These are phyloP conservation scores for Cantharis rufa DNA, from an alignment of 2,888 invertebrate genomes.

Conservation along the genomic window DNA sequence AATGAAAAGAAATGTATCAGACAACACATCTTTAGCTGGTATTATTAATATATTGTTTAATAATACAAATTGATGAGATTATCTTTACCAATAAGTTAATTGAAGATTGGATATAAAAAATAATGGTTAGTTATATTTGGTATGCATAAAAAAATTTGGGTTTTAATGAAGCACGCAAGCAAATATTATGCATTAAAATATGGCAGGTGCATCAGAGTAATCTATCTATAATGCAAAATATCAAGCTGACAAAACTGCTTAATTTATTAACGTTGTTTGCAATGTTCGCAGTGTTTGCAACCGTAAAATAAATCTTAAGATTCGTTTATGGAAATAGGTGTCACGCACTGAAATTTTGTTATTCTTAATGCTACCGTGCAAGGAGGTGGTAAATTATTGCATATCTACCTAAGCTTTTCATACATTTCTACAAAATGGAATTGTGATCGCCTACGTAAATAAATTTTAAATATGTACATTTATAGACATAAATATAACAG, in stretches of 20 bases:
- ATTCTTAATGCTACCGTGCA: slow-evolving; percentile 3
- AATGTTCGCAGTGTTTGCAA: slow-evolving; percentile 7
- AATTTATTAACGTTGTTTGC: slow-evolving; percentile 4
- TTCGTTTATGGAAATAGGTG: slow-evolving; percentile 5
- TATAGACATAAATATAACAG: background rate
- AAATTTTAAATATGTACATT: background rate
- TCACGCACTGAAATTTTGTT: slow-evolving; percentile 4
- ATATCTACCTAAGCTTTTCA: background rate
- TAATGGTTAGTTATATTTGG: background rate
- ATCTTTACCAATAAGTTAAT: background rate
- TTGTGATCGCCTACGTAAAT: background rate
- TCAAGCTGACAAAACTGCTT: slow-evolving; percentile 2
- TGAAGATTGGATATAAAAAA: background rate
- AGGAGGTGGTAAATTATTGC: background rate
- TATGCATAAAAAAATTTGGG: background rate
- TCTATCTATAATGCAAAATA: slow-evolving; percentile 11
- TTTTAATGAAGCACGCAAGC: slow-evolving; percentile 3
- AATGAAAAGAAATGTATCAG: background rate
- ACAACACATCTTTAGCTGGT: background rate
- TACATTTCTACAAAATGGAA: slow-evolving; percentile 1
- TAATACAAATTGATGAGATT: slow-evolving; percentile 1
- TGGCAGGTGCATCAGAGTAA: slow-evolving; percentile 18
- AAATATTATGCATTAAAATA: slow-evolving; percentile 14
- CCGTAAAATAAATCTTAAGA: slow-evolving; percentile 23
- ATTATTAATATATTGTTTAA: background rate